phyloP scores from a whole-genome alignment of 2,888 invertebrate species.

The Mantis religiosa region DNA sequence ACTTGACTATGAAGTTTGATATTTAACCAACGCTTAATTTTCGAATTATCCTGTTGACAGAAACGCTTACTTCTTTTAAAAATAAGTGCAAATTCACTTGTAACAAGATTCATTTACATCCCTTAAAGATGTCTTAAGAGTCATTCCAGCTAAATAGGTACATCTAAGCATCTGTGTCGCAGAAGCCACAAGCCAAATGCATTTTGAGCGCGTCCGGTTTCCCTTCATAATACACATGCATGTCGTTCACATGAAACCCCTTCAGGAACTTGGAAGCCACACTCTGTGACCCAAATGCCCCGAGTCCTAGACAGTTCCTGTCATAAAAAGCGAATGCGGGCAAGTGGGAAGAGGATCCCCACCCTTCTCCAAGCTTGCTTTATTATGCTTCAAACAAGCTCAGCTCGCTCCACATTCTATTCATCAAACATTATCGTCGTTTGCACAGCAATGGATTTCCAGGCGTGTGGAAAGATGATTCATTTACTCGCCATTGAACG shows the following conservation, averaged over 20 bases:
- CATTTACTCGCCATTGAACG: neutral
- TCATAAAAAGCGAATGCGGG: neutral
- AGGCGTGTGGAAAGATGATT: neutral
- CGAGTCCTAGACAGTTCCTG: neutral
- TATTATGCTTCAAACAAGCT: neutral
- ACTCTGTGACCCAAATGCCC: neutral
- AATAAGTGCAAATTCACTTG: no score
- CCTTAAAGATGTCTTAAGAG: no score
- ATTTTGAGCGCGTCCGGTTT: neutral
- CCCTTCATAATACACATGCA: neutral
- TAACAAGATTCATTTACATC: no score
- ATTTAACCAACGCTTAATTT: no score
- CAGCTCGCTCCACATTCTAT: neutral
- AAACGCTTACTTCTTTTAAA: no score
- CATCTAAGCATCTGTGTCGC: no score
- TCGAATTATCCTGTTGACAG: no score
- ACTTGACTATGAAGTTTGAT: no score
- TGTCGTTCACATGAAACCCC: neutral
- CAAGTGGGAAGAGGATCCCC: neutral
- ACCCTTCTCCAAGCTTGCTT: neutral
- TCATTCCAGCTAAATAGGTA: no score
- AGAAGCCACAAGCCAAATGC: neutral
- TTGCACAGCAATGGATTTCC: neutral
- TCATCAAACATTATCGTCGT: neutral
- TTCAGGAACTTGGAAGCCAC: neutral